A percentile compares a stretch with the other conserved stretches of the same genome.
Conservation (phyloP, 2,797 vertebrate genomes). For the Leuciscus waleckii region DNA sequence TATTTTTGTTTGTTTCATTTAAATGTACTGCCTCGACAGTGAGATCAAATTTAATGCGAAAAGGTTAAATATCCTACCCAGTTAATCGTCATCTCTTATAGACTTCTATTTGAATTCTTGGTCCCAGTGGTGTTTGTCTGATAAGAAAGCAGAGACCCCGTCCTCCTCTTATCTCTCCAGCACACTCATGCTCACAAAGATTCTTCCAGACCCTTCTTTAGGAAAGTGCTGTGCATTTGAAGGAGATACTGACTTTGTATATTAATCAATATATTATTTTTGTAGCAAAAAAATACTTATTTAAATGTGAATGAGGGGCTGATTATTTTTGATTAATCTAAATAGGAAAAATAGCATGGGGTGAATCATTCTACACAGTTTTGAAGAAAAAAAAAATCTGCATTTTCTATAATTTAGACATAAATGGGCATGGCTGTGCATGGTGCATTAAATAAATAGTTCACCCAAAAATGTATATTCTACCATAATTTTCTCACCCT, state of each 20-base stretch:
- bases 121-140: conserved; percentile 72
- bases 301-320: not conserved
- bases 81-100: conserved; percentile 6
- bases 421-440: not conserved
- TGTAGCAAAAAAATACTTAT: conserved; percentile 55
- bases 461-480: too few species aligned
- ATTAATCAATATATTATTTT: conserved; percentile 69
- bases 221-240: conserved; percentile 21
- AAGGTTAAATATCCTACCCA: not conserved
- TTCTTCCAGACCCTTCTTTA: conserved; percentile 65
- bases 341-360: not conserved
- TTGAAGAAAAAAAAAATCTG: not conserved
- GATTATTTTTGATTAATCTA: not conserved
- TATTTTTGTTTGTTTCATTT: not conserved
- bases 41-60: not conserved
- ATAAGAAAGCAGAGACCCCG: conserved; percentile 76
- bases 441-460: not conserved
- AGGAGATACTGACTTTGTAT: conserved; percentile 61
- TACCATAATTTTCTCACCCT: too few species aligned
- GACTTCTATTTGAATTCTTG: conserved; percentile 71
- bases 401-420: not conserved
- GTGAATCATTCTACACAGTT: not conserved
- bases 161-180: conserved; percentile 76
- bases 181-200: conserved; percentile 76
- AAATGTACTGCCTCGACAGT: not conserved